Conservation (phyloP, 2,797 vertebrate species). For the Betta splendens region DNA sequence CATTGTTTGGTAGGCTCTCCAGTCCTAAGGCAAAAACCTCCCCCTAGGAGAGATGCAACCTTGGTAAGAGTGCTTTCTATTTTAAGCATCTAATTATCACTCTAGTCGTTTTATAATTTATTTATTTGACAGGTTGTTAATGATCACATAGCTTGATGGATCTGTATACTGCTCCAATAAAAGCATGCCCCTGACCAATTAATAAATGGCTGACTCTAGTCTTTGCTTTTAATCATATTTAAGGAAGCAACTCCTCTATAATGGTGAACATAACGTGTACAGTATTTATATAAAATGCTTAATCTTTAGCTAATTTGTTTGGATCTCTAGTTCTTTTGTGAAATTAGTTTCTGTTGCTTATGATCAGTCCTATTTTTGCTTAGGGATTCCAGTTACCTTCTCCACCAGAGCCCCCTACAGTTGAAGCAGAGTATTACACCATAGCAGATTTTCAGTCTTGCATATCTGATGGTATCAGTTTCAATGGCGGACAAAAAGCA, state of each 20-base stretch:
- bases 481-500: slow-evolving; percentile 98
- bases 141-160: neutral
- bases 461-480: slow-evolving; percentile 99
- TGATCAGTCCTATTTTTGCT: neutral
- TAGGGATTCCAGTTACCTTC: slow-evolving; percentile 97
- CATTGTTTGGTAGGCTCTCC: slow-evolving; percentile 87
- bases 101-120: neutral
- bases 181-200: neutral
- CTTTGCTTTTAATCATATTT: slow-evolving; percentile 19
- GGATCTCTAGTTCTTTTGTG: too few species aligned
- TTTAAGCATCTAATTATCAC: neutral
- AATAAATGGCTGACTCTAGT: neutral
- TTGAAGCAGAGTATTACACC: slow-evolving; percentile 99
- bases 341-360: too few species aligned
- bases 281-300: neutral
- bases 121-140: neutral
- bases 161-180: neutral
- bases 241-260: neutral
- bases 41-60: slow-evolving; percentile 95
- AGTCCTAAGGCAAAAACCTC: slow-evolving; percentile 95
- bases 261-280: neutral
- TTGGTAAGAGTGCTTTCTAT: slow-evolving; percentile 82
- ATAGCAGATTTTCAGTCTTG: slow-evolving; percentile 99
- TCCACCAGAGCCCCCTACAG: slow-evolving; percentile 96
- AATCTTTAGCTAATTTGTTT: neutral